phyloP scores from a whole-genome alignment of 1,140 invertebrate genomes.

The Araneus ventricosus region DNA sequence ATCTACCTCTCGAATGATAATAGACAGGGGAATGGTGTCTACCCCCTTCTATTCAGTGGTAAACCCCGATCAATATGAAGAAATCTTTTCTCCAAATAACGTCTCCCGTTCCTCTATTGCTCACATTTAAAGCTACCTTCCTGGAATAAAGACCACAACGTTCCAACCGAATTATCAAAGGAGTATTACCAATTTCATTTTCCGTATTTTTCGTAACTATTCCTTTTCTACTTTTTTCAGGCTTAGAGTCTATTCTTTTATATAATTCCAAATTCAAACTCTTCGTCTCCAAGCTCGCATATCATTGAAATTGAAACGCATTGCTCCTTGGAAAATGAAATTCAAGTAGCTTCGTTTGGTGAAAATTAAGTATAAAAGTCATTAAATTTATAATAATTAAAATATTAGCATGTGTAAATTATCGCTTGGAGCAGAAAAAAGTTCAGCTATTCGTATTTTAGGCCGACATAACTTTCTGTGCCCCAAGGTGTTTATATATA shows the following conservation, averaged over 20 bases:
- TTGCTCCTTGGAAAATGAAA: too few relatives aligned
- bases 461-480: too few relatives aligned
- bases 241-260: neutral
- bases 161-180: neutral
- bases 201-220: neutral
- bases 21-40: constrained; percentile 2
- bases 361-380: too few relatives aligned
- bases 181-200: neutral
- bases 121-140: neutral
- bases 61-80: constrained; percentile 50
- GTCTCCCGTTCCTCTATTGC: neutral
- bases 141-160: neutral
- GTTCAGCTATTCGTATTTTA: too few relatives aligned
- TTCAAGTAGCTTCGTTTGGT: too few relatives aligned
- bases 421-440: too few relatives aligned
- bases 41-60: constrained; percentile 44
- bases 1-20: constrained; percentile 14
- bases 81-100: constrained; percentile 49
- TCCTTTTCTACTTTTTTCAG: neutral
- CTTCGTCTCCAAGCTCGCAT: too few relatives aligned
- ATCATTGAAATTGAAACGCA: too few relatives aligned
- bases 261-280: neutral
- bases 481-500: too few relatives aligned
- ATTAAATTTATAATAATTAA: too few relatives aligned
- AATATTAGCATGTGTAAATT: too few relatives aligned